These are phyloP conservation scores for Syngnathus scovelli DNA, from an alignment of 2,113 vertebrate genomes.

Conservation along the genomic window DNA sequence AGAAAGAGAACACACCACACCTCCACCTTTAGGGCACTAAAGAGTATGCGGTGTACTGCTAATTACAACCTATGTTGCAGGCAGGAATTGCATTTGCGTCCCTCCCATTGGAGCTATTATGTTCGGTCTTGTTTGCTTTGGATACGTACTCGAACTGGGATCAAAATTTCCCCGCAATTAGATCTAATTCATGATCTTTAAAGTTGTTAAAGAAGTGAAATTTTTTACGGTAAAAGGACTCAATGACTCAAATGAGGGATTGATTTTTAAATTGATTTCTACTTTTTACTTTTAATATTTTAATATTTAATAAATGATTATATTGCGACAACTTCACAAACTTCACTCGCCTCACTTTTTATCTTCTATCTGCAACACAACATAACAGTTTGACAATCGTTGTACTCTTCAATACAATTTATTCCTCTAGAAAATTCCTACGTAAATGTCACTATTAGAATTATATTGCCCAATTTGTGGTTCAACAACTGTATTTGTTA, in stretches of 20 bases:
- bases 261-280: no score
- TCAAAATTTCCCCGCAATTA: background rate
- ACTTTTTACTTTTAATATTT: no score
- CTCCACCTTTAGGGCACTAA: background rate
- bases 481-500: background rate
- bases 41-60: background rate
- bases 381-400: background rate
- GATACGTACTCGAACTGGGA: slow-evolving; percentile 25
- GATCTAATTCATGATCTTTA: background rate
- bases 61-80: background rate
- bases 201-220: background rate
- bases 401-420: background rate
- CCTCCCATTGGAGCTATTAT: background rate
- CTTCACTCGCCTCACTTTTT: background rate
- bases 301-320: background rate
- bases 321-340: background rate
- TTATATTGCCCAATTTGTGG: background rate
- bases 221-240: no score
- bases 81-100: background rate
- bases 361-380: background rate
- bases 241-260: no score
- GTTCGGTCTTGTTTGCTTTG: slow-evolving; percentile 34
- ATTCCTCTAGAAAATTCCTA: background rate
- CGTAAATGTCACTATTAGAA: background rate
- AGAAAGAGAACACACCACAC: slow-evolving; percentile 12